A percentile compares a stretch with the other conserved stretches of the same genome.
Evolutionary conservation across 2,888 invertebrate species (phyloP).

Genomic region (Apamea epomidion): DNA sequence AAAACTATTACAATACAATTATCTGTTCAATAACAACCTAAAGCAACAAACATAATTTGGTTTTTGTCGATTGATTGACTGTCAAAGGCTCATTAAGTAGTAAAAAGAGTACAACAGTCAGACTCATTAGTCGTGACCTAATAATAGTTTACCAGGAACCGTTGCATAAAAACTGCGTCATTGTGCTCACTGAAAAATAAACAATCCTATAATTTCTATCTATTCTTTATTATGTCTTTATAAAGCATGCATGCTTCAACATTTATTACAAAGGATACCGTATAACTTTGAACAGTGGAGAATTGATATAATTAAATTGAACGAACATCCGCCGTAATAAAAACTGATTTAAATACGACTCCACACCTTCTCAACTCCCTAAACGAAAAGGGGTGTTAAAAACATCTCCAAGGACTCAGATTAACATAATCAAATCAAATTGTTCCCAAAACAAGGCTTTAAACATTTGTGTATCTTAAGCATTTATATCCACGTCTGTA

Average conservation of each 20-base stretch:
- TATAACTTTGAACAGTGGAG: neutral
- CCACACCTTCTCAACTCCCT: constrained; percentile 1
- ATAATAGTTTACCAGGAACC: neutral
- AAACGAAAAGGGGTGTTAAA: constrained; percentile 13
- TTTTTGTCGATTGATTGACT: neutral
- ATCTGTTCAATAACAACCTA: neutral
- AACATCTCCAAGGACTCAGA: constrained; percentile 13
- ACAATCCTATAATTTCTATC: neutral
- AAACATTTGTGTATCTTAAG: constrained; percentile 43
- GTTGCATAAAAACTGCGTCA: neutral
- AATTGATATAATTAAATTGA: neutral
- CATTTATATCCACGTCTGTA: constrained; percentile 60
- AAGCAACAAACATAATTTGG: neutral
- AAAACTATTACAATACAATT: neutral
- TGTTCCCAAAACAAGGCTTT: constrained; percentile 32
- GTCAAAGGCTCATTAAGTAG: neutral
- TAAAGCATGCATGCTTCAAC: neutral
- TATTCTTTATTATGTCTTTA: neutral
- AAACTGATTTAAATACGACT: constrained; percentile 18
- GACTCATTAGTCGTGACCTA: neutral
- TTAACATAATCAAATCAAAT: constrained; percentile 56
- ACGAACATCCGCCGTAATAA: neutral
- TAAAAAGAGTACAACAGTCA: neutral
- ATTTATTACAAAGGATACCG: neutral
- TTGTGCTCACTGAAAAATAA: constrained; percentile 1